These are phyloP conservation scores for Pelodytes ibericus DNA, from an alignment of 2,797 vertebrate species.

Conservation along the genomic window DNA sequence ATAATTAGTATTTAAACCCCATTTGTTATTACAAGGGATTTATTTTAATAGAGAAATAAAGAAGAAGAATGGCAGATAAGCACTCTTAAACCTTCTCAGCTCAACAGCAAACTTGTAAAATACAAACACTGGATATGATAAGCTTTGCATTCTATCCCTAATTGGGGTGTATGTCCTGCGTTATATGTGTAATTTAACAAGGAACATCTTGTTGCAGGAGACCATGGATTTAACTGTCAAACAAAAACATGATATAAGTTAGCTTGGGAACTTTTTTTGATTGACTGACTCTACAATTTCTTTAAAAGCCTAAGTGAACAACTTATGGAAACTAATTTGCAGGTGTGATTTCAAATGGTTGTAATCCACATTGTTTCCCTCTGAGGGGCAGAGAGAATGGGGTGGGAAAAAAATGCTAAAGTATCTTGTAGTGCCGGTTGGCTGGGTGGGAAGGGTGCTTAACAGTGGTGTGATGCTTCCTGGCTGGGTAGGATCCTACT, in stretches of 20 bases:
- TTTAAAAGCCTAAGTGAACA: too few relatives aligned
- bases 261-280: too few relatives aligned
- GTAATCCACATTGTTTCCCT: too few relatives aligned
- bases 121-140: conserved; percentile 53
- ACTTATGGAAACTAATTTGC: too few relatives aligned
- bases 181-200: conserved; percentile 2
- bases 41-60: conserved; percentile 69
- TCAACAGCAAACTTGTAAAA: conserved; percentile 61
- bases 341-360: too few relatives aligned
- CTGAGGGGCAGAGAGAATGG: too few relatives aligned
- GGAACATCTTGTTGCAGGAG: not conserved
- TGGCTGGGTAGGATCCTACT: too few relatives aligned
- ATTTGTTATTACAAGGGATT: conserved; percentile 68
- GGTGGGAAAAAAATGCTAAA: too few relatives aligned
- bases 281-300: too few relatives aligned
- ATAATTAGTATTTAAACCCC: conserved; percentile 60
- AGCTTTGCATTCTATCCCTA: conserved; percentile 59
- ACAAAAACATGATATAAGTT: not conserved
- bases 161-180: conserved; percentile 18
- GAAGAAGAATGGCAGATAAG: conserved; percentile 65
- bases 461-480: too few relatives aligned
- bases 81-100: conserved; percentile 64
- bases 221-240: not conserved
- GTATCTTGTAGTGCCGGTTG: too few relatives aligned
- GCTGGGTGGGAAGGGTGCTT: too few relatives aligned